phyloP scores from a whole-genome alignment of 2,797 vertebrate genomes.

The Falco berigora region DNA sequence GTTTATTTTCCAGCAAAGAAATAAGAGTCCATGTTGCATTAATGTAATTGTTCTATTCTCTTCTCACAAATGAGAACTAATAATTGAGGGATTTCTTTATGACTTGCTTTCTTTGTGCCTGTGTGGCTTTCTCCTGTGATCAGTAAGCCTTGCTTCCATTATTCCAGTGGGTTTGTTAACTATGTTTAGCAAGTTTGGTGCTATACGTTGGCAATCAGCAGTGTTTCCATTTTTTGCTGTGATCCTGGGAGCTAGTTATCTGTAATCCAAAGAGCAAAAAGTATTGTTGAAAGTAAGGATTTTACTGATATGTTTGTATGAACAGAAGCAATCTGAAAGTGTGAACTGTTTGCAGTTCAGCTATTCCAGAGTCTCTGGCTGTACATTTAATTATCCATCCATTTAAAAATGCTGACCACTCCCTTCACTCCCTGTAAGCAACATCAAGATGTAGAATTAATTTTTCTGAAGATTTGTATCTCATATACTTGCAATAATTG shows the following conservation, averaged over 20 bases:
- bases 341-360: neutral
- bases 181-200: neutral
- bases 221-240: neutral
- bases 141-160: neutral
- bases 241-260: neutral
- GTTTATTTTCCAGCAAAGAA: neutral
- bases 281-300: neutral
- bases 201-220: neutral
- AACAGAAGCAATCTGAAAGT: neutral
- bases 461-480: neutral
- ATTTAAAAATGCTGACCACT: neutral
- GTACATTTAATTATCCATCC: neutral
- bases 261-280: neutral
- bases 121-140: neutral
- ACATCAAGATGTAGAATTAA: neutral
- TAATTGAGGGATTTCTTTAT: neutral
- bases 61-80: neutral
- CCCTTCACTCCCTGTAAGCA: neutral
- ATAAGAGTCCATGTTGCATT: fast-evolving
- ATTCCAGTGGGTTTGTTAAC: neutral
- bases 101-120: neutral
- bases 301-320: neutral
- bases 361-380: neutral
- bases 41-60: neutral
- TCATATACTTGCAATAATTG: neutral